These are phyloP conservation scores for Parnassius orleans DNA, from an alignment of 2,888 invertebrate species.

Conservation along the genomic window DNA sequence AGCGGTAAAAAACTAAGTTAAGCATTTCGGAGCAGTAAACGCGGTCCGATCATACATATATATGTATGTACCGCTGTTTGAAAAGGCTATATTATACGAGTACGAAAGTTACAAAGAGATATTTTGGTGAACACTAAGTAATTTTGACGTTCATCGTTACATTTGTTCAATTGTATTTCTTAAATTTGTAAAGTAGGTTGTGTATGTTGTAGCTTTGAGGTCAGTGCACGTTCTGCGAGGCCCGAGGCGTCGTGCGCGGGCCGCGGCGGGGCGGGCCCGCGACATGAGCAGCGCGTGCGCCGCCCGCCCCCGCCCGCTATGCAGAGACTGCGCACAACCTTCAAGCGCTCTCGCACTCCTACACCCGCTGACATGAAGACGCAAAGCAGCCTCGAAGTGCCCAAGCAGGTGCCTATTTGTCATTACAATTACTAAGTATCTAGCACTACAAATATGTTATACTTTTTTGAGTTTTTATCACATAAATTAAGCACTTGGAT, in stretches of 20 bases:
- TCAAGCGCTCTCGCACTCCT: constrained; percentile 93
- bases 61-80: too few relatives aligned
- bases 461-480: too few relatives aligned
- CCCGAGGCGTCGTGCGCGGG: constrained; percentile 42
- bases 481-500: too few relatives aligned
- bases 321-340: constrained; percentile 91
- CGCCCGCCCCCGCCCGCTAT: constrained; percentile 80
- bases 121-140: too few relatives aligned
- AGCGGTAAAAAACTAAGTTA: too few relatives aligned
- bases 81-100: too few relatives aligned
- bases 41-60: too few relatives aligned
- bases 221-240: constrained; percentile 31
- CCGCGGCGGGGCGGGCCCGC: constrained; percentile 72
- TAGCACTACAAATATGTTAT: too few relatives aligned
- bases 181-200: neutral
- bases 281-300: constrained; percentile 67
- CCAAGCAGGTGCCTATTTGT: constrained; percentile 83
- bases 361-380: constrained; percentile 95
- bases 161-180: too few relatives aligned
- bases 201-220: constrained; percentile 37
- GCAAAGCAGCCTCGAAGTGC: constrained; percentile 94
- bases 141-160: too few relatives aligned
- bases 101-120: too few relatives aligned
- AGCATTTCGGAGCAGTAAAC: too few relatives aligned
- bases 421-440: neutral